Percentiles rank a stretch among this genome's conserved stretches.
Evolutionary conservation across 2,113 vertebrate genomes (phyloP).

Genomic region (Spizaetus ornatus): DNA sequence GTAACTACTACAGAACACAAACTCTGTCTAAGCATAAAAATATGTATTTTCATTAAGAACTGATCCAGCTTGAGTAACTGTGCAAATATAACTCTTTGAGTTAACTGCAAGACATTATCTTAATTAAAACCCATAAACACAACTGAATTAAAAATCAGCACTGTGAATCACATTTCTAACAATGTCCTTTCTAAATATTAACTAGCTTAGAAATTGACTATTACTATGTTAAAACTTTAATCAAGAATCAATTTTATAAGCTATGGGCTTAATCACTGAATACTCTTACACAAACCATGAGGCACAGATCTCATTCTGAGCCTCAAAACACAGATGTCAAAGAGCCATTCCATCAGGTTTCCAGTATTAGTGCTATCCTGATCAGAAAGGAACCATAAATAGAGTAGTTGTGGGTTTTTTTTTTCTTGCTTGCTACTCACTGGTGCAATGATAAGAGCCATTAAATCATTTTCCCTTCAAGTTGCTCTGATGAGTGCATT

Average conservation of each 20-base stretch:
- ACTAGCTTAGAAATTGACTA: not conserved
- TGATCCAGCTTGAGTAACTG: not conserved
- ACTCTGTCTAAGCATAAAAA: not conserved
- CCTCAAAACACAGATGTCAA: not conserved
- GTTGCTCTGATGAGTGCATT: not conserved
- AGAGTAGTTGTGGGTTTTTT: not conserved
- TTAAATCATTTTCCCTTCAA: constrained; percentile 37
- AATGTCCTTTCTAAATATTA: not conserved
- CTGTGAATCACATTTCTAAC: not conserved
- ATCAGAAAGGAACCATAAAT: not conserved
- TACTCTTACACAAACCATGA: not conserved
- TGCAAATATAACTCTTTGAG: not conserved
- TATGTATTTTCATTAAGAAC: not conserved
- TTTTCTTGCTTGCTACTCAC: not conserved
- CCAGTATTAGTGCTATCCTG: not conserved
- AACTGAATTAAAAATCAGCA: constrained; percentile 14
- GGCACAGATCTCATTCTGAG: not conserved
- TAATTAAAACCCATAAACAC: not conserved
- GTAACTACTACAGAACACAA: not conserved
- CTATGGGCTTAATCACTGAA: not conserved
- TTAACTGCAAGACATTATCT: not conserved
- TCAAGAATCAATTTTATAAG: not conserved
- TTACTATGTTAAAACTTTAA: constrained; percentile 9
- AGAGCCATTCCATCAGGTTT: not conserved
- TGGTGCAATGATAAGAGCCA: not conserved